Conservation (phyloP, 2,113 vertebrate species). For the Cynopterus brachyotis region DNA sequence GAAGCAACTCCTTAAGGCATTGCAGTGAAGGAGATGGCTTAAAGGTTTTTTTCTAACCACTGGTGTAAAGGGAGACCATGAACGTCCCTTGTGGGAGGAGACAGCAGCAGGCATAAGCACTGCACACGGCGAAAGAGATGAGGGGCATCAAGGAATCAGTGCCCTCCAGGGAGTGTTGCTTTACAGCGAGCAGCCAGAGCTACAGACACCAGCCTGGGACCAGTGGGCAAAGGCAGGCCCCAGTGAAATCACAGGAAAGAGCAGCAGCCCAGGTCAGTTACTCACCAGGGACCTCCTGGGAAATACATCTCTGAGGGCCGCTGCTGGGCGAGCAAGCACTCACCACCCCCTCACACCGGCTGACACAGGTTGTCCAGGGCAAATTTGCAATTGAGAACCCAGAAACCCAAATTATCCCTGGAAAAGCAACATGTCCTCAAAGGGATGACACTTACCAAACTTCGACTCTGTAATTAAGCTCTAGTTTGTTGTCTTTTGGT, state of each 20-base stretch:
- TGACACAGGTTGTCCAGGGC: not conserved
- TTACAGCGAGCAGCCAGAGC: not conserved
- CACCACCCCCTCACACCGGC: not conserved
- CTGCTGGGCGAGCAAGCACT: not conserved
- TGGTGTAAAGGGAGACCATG: not conserved
- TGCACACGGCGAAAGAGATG: not conserved
- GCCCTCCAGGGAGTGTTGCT: not conserved
- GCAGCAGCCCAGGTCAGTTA: not conserved
- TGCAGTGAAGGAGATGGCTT: not conserved
- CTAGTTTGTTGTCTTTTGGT: not conserved
- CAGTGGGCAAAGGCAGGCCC: not conserved
- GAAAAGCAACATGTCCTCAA: not conserved
- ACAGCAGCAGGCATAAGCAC: not conserved
- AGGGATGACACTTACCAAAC: not conserved
- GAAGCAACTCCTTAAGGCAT: not conserved
- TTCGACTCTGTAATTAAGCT: slow-evolving; percentile 15
- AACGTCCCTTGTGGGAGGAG: not conserved
- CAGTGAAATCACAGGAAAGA: not conserved
- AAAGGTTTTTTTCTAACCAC: not conserved
- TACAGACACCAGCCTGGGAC: not conserved
- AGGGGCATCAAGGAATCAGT: not conserved
- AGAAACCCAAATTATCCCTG: not conserved
- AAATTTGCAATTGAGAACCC: slow-evolving; percentile 3
- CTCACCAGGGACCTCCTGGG: too few relatives aligned
- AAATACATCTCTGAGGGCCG: not conserved